phyloP scores from a whole-genome alignment of 1,140 invertebrate genomes.

The Argopecten irradians region DNA sequence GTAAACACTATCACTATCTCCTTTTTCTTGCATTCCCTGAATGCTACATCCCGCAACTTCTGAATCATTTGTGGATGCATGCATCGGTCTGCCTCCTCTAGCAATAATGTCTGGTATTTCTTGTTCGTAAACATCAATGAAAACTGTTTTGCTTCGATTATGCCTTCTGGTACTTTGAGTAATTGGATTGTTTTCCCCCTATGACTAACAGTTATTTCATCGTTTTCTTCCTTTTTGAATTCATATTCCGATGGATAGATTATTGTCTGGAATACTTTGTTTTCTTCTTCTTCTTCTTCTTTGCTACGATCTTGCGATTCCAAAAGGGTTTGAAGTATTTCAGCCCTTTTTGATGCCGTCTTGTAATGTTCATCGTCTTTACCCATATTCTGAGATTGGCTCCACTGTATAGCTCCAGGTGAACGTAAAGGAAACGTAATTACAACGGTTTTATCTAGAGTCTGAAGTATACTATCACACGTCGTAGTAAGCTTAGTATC shows the following conservation, averaged over 20 bases:
- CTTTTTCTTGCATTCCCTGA: background rate
- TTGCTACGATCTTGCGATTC: background rate
- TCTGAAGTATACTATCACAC: background rate
- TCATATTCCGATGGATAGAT: background rate
- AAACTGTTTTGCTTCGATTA: slow-evolving; percentile 41
- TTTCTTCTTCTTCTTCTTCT: background rate
- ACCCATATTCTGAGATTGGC: background rate
- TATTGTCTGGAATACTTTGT: background rate
- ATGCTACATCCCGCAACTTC: slow-evolving; percentile 13
- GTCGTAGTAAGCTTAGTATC: background rate
- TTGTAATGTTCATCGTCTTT: slow-evolving; percentile 29
- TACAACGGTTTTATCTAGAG: background rate
- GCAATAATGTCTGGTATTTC: slow-evolving; percentile 25
- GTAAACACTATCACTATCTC: slow-evolving; percentile 27
- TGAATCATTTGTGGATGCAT: slow-evolving; percentile 48
- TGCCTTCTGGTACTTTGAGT: slow-evolving; percentile 45
- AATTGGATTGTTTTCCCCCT: background rate
- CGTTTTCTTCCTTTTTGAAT: background rate
- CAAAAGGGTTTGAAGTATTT: slow-evolving; percentile 31
- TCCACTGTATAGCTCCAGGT: slow-evolving; percentile 36
- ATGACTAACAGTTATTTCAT: background rate
- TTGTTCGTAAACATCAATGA: slow-evolving; percentile 40
- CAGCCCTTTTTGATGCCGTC: background rate
- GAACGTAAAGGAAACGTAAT: slow-evolving; percentile 13
- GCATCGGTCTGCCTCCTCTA: slow-evolving; percentile 43